Evolutionary conservation across 2,888 invertebrate genomes (phyloP), one percentile per base, ranked within the genome.

Genomic region (Hybos culiciformis): DNA sequence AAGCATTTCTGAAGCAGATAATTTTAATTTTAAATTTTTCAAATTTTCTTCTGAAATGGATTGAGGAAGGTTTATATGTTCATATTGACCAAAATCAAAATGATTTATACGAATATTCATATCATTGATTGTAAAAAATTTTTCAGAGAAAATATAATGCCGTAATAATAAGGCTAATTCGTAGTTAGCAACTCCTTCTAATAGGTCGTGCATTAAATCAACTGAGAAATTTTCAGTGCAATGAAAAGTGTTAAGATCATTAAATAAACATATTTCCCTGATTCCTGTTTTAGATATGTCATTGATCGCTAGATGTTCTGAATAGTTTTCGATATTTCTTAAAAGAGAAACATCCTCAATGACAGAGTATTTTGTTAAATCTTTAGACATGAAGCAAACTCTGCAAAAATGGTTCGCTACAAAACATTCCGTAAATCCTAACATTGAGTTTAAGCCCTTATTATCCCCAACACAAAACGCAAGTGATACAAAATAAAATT

Each of bases 1-100:
- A 21, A 40, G 33, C 37, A 46, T 43, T 43, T 46, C 46, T 12
- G 41, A 37, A 9, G 46, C 37, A 32, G 43, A 43, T n/a, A n/a
- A n/a, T n/a, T n/a, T n/a, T n/a, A n/a, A n/a, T n/a, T n/a, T n/a
- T n/a, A n/a, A n/a, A n/a, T n/a, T n/a, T n/a, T n/a, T n/a, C n/a
- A n/a, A n/a, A n/a, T n/a, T n/a, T n/a, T n/a, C n/a, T n/a, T n/a
- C n/a, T n/a, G n/a, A n/a, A 29, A 42, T 42, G 37, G 15, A 15
- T 41, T 24, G 38, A 19, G 39, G 41, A 24, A 31, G 37, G 39
- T 42, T 44, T 7, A 38, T 41, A 23, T 39, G 15, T 33, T 33
- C 24, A 18, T 17, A 33, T 11, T 12, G 23, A 11, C 42, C 42
- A 39, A 23, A 46, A 19, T 45, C 29, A 45, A 47, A 47, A 7